Conservation (phyloP, 1,140 invertebrate genomes). For the Panagrolaimus sp. region DNA sequence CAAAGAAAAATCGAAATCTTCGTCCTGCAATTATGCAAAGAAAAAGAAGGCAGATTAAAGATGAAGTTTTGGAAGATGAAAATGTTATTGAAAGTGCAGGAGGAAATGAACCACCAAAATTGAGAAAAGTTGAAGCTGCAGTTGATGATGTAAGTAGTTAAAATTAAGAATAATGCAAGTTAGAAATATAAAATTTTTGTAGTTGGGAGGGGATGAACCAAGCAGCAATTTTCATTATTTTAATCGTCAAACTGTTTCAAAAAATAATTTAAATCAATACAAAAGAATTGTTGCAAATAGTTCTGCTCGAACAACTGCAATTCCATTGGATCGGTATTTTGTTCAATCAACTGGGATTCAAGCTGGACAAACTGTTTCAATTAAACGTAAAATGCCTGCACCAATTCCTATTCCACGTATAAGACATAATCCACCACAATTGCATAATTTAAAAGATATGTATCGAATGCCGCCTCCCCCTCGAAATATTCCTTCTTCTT, state of each 20-base stretch:
- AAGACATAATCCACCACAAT: too few species aligned
- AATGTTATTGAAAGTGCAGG: background rate
- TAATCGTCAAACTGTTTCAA: too few species aligned
- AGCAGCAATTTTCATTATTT: too few species aligned
- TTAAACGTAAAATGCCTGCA: background rate
- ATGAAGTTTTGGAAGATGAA: background rate
- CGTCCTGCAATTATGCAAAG: constrained; percentile 6
- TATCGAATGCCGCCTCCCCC: too few species aligned
- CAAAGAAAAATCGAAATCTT: background rate
- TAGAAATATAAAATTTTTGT: background rate
- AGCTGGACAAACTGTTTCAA: background rate
- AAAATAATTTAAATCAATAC: too few species aligned
- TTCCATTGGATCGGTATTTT: background rate
- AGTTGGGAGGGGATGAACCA: background rate
- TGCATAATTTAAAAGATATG: too few species aligned
- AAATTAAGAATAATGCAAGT: too few species aligned
- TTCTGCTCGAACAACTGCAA: background rate
- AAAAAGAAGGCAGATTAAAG: background rate
- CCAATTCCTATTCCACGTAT: too few species aligned
- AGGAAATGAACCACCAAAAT: background rate
- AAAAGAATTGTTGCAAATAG: too few species aligned
- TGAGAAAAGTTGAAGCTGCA: background rate
- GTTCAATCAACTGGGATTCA: background rate
- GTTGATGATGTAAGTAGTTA: background rate
- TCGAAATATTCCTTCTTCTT: too few species aligned